Evolutionary conservation across 2,888 invertebrate genomes (phyloP), one percentile per base, ranked within the genome.

Genomic region (Dascillus cervinus): DNA sequence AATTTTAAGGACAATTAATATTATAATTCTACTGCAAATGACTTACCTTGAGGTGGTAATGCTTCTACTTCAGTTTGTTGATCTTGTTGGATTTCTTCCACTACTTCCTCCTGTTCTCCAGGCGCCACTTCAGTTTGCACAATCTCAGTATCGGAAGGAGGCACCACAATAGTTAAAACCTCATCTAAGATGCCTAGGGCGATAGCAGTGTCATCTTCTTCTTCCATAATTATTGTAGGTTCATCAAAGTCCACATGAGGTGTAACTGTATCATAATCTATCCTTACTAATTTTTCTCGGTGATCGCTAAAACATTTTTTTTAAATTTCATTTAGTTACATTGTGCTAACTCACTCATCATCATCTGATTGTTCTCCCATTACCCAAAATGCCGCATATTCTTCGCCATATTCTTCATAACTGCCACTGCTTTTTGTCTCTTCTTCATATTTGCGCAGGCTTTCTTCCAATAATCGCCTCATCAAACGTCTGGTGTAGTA

Each of bases 401-500:
- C 24, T 11, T 24, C 24, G 3, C 4, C 13, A n/a, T 6, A 3
- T 24, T 24, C 13, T 11, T n/a, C 24, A 24, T n/a, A n/a, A n/a
- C 13, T 2, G 19, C 20, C 3, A 21, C 36, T 3, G 4, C 19
- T 14, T 12, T 8, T 5, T 6, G 9, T 9, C 13, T 25, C 3
- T 25, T 28, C 19, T 17, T 26, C 8, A 28, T 22, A 13, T 37
- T 35, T n/a, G 11, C 31, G 25, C 35, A 37, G 3, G n/a, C 39
- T 37, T 24, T 46, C 37, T 21, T 41, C 36, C n/a, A 43, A 26
- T n/a, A 58, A 29, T 29, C 47, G 34, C 26, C 46, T 51, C 43
- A 60, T 52, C 3, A 56, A 30, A 17, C 52, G 49, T 15, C 64
- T 45, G 0, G 64, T 62, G 32, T 64, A 65, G 29, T 65, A 65